These are phyloP conservation scores for Cepphus grylle DNA, from an alignment of 2,113 vertebrate genomes.

Conservation along the genomic window DNA sequence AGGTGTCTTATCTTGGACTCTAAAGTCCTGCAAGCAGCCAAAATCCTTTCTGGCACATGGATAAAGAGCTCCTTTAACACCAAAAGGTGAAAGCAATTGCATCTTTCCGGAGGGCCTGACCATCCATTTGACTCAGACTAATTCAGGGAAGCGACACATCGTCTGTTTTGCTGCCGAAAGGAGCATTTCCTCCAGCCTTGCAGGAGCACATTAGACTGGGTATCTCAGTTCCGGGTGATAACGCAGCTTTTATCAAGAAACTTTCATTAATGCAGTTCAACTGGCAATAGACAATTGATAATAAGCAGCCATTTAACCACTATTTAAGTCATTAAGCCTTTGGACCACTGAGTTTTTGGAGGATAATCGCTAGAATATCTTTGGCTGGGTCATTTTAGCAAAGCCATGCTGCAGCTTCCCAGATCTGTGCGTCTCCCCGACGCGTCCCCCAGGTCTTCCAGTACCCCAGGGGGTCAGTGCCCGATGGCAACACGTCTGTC, in stretches of 20 bases:
- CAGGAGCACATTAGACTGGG: background rate
- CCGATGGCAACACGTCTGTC: background rate
- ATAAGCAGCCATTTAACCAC: background rate
- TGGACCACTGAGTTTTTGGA: background rate
- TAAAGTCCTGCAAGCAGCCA: background rate
- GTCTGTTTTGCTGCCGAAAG: background rate
- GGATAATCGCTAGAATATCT: background rate
- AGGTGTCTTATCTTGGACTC: background rate
- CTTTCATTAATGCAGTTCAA: constrained; percentile 20
- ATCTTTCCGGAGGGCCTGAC: background rate
- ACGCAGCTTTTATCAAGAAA: constrained; percentile 28
- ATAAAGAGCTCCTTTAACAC: background rate
- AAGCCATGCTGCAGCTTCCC: background rate
- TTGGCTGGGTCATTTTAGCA: background rate
- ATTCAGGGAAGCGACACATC: background rate
- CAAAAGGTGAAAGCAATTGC: background rate
- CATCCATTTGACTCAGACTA: background rate
- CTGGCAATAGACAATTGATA: background rate
- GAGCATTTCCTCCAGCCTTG: background rate
- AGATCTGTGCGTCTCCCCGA: background rate
- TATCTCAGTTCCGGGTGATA: constrained; percentile 25
- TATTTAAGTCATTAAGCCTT: constrained; percentile 15
- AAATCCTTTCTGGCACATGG: background rate
- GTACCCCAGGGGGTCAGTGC: background rate
- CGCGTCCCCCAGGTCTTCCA: background rate